Evolutionary conservation across 2,113 vertebrate species (phyloP).

Genomic region (Lagenorhynchus albirostris): DNA sequence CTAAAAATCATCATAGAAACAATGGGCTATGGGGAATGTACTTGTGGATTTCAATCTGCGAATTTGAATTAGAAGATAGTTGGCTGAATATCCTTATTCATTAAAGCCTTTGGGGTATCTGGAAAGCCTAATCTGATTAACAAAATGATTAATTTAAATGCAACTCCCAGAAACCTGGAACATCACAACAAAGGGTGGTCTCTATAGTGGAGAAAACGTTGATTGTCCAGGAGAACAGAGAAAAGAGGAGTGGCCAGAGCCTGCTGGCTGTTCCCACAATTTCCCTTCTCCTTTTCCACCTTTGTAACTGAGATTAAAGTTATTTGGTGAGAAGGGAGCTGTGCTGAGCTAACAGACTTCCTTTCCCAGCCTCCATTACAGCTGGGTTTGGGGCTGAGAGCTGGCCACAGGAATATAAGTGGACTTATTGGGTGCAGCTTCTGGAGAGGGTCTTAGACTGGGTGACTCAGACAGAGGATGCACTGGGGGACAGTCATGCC

Average conservation of each 20-base stretch:
- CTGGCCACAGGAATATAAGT: too few species aligned
- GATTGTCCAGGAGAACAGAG: background rate
- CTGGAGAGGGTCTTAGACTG: background rate
- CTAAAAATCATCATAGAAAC: background rate
- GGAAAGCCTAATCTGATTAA: background rate
- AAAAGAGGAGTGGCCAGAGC: fast-evolving
- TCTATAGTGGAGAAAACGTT: fast-evolving
- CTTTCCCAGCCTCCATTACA: background rate
- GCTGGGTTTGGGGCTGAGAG: background rate
- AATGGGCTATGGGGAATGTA: background rate
- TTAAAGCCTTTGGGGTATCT: background rate
- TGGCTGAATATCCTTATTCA: background rate
- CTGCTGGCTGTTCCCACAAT: fast-evolving
- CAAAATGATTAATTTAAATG: background rate
- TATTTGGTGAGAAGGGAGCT: background rate
- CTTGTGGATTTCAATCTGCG: background rate
- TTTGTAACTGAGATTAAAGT: too few species aligned
- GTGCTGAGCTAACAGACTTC: background rate
- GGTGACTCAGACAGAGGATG: background rate
- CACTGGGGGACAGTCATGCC: too few species aligned
- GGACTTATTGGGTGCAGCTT: background rate
- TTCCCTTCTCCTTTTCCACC: too few species aligned
- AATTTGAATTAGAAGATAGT: background rate
- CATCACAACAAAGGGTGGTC: background rate
- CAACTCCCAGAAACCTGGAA: background rate